Base-by-base conservation (phyloP, 2,113 vertebrate species). In the Poecilia latipinna region DNA sequence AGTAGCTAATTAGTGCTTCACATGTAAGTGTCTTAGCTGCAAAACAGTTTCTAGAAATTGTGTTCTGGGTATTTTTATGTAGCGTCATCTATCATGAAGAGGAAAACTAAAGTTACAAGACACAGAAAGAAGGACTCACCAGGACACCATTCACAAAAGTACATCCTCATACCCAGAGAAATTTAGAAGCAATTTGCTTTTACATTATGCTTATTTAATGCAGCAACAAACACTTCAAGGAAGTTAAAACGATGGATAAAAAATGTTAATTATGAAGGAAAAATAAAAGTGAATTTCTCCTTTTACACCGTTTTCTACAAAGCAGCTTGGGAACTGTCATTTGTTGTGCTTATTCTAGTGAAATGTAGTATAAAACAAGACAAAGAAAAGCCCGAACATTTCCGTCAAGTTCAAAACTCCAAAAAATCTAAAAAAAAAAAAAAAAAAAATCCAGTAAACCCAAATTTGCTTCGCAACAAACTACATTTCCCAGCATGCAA, bases 401-500 rank as follows among this genome's bases (percentile, higher is more conserved):
- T 7, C 10, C n/a, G 51, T 57, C 51, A 11, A 10, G 22, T n/a
- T 4, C n/a, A n/a, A n/a, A n/a, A n/a, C 51, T n/a, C 22, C n/a
- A 2, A 54, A 54, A 6, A 54, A 10, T 1, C 7, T 3, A 48
- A 48, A 54, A 8, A 39, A 39, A 39, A 39, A 39, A 12, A 39
- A 3, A 42, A 12, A 42, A 39, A 28, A 28, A 54, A 24, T 8
- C 4, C 22, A n/a, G 2, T 0, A 54, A 17, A 1, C 19, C 48
- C 5, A 24, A 10, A 2, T n/a, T 17, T n/a, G 51, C 51, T n/a
- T 57, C 19, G 51, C 8, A n/a, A 19, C 44, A 67, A 79, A 90
- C 86, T 83, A 68, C 89, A 86, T 80, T 85, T 84, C 90, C 91
- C 90, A 86, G 29, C 0, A 1, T 84, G 44, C 83, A 74, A 1